Evolutionary conservation across 2,113 vertebrate species (phyloP), one percentile per base, ranked within the genome.

Genomic region (Clinocottus analis): DNA sequence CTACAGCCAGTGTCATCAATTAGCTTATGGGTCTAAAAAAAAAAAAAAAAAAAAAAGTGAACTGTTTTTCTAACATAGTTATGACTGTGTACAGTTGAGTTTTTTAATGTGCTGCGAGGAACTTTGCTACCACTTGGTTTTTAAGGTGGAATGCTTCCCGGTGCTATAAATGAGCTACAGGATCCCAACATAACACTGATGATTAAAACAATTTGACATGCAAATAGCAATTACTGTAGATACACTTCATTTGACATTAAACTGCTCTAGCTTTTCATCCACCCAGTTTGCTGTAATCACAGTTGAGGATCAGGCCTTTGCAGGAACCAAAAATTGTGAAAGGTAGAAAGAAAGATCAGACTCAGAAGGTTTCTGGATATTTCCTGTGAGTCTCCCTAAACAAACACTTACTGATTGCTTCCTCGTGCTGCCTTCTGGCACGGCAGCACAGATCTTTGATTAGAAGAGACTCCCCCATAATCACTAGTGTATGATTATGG

Each of bases 401-500:
- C 70, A 53, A 90, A 86, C 61, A 68, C 76, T 90, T 81, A 64
- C 86, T 93, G 88, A 93, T 92, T 93, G 89, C 91, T 87, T 86
- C 80, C 79, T 55, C 1, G 16, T 65, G 67, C 79, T 45, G 74
- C 80, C 77, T 89, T 89, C 85, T 90, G 91, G 83, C 84, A 83
- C 39, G 41, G 76, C 78, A 81, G 72, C 81, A 75, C 17, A 79
- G 75, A 76, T 82, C 81, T 93, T 92, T 93, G 93, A 94, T 93
- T 92, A 93, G 88, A 87, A 90, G 82, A 91, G 89, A 92, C 87
- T 88, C 75, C 84, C 87, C 87, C 77, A 78, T 90, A 89, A 91
- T 91, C 90, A 91, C 90, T 91, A 93, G 93, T 93, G 91, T 94
- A 92, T 94, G 94, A 95, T 94, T 93, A 94, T 92, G 91, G 93